A percentile compares a stretch with the other conserved stretches of the same genome.
Conservation (phyloP, 2,113 vertebrate genomes). For the Eptatretus burgeri region DNA sequence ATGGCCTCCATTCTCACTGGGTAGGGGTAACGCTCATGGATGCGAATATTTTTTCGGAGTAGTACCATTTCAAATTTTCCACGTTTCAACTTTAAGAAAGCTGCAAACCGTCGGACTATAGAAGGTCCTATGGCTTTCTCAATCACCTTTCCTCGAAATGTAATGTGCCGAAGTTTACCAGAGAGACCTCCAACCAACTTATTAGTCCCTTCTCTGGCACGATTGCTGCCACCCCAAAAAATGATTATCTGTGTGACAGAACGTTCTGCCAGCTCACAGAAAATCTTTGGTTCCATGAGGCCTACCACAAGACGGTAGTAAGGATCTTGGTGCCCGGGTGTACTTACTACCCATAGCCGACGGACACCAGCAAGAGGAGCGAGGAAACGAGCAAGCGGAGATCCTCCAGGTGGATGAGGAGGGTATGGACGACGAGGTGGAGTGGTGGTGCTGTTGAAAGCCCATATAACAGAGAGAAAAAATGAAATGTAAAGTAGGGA, state of each 20-base stretch:
- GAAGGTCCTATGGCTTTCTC: conserved; percentile 48
- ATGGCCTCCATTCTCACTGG: conserved; percentile 77
- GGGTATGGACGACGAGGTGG: too few relatives aligned
- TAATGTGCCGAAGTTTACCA: conserved; percentile 24
- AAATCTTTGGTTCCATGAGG: conserved; percentile 57
- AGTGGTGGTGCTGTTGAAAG: too few relatives aligned
- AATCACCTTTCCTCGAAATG: conserved; percentile 43
- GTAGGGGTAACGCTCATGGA: conserved; percentile 78
- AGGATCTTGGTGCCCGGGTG: conserved; percentile 61
- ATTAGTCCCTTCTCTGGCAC: conserved; percentile 38
- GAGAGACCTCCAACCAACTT: background rate
- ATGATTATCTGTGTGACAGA: conserved; percentile 74
- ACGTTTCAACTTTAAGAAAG: conserved; percentile 66
- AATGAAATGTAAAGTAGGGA: too few relatives aligned
- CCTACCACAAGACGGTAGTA: conserved; percentile 96
- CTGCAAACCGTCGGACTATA: conserved; percentile 61
- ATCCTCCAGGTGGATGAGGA: too few relatives aligned
- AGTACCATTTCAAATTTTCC: conserved; percentile 92
- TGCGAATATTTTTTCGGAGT: conserved; percentile 58
- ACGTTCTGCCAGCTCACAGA: conserved; percentile 68
- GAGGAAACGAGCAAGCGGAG: conserved; percentile 42
- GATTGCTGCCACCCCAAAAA: conserved; percentile 65
- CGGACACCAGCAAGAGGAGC: conserved; percentile 75
- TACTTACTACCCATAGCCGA: conserved; percentile 60
- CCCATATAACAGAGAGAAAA: too few relatives aligned